Conservation (phyloP, 1,140 invertebrate genomes). For the Neomicropteryx cornuta region DNA sequence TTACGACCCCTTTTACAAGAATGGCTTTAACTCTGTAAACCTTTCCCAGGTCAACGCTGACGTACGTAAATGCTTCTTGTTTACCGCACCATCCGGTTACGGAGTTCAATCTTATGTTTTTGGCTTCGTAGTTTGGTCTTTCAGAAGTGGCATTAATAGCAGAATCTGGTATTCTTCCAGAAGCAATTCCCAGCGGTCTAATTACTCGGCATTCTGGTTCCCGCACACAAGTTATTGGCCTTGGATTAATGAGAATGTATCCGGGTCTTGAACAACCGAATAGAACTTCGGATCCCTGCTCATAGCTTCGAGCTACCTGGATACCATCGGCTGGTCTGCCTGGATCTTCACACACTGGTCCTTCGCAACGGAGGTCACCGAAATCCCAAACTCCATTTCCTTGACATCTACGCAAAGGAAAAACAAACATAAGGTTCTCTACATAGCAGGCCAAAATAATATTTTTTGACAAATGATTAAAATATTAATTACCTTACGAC, state of each 20-base stretch:
- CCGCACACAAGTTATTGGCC: slow-evolving; percentile 81
- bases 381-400: slow-evolving; percentile 94
- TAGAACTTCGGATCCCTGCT: slow-evolving; percentile 82
- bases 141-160: slow-evolving; percentile 95
- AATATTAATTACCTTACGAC: slow-evolving; percentile 52
- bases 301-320: slow-evolving; percentile 83
- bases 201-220: slow-evolving; percentile 92
- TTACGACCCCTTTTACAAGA: slow-evolving; percentile 86
- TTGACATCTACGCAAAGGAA: slow-evolving; percentile 49
- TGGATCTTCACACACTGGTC: slow-evolving; percentile 91
- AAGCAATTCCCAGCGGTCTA: slow-evolving; percentile 80
- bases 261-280: slow-evolving; percentile 86
- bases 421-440: neutral
- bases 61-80: slow-evolving; percentile 90
- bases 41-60: slow-evolving; percentile 86
- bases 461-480: neutral
- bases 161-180: slow-evolving; percentile 85
- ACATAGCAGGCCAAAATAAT: neutral
- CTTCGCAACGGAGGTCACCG: slow-evolving; percentile 90
- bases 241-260: slow-evolving; percentile 83
- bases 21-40: slow-evolving; percentile 86
- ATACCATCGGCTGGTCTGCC: slow-evolving; percentile 84
- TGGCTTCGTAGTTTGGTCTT: slow-evolving; percentile 83
- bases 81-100: slow-evolving; percentile 93
- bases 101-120: slow-evolving; percentile 81